Evolutionary conservation across 2,797 vertebrate genomes (phyloP), one percentile per base, ranked within the genome.

Genomic region (Melanotaenia maccullochi): DNA sequence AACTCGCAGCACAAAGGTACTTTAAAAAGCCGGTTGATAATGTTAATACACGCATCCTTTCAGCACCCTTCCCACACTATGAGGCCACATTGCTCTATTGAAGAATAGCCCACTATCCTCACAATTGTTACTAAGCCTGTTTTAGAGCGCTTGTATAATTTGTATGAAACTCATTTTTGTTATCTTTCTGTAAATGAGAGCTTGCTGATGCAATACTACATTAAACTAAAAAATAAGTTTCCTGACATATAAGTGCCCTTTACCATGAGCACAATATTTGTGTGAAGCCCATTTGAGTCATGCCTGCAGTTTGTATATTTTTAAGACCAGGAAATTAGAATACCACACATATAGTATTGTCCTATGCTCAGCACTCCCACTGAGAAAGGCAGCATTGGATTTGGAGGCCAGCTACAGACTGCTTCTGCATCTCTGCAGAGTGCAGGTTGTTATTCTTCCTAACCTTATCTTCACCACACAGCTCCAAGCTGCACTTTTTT

Each of bases 381-480:
- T 51, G 65, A 65, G 51, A 76, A 59, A 77, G 35, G 65, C 28
- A 33, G 25, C n/a, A 60, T 69, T 74, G 32, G 58, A 71, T 81
- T 85, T 78, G 8, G 22, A 33, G 47, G 56, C 40, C 61, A 73
- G 60, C 61, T 65, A 60, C 61, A 40, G 57, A 58, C 24, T 5
- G 66, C 63, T 68, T 32, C 40, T 59, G 51, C 42, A 33, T 76
- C 73, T 54, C 30, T 71, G 64, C 47, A 58, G 57, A 83, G 69
- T 52, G 13, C 8, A 36, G 60, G 38, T 36, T 73, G 49, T 78
- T 82, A 36, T 65, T 75, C 64, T 75, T 49, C 36, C 35, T 38
- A 18, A 70, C 33, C 75, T 86, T 90, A 88, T 90, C 87, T 84
- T 60, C 59, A n/a, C 65, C 32, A 32, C 71, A 79, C 82, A 82